Evolutionary conservation across 2,113 vertebrate genomes (phyloP).

Genomic region (Pterophyllum scalare): DNA sequence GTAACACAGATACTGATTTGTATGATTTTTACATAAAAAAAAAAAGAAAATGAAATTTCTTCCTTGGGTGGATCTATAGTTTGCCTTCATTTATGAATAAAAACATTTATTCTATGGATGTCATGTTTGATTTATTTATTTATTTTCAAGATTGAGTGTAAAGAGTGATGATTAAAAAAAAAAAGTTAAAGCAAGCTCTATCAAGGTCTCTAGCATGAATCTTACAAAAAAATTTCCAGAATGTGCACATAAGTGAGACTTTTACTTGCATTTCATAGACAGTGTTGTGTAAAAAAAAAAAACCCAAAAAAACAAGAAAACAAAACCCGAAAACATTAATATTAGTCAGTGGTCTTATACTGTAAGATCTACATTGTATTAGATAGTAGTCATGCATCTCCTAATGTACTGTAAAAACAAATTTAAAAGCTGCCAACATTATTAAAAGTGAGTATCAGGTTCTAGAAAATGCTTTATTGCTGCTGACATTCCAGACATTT

Average conservation of each 20-base stretch:
- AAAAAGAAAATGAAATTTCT: conserved; percentile 44
- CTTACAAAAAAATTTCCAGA: conserved; percentile 39
- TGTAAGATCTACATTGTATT: conserved; percentile 1
- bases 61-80: conserved; percentile 63
- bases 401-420: neutral
- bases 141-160: neutral
- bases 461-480: conserved; percentile 21
- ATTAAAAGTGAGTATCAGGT: conserved; percentile 12
- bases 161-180: conserved; percentile 16
- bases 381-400: neutral
- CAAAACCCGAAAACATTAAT: neutral
- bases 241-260: conserved; percentile 4
- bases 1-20: conserved; percentile 76
- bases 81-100: conserved; percentile 80
- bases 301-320: too few species aligned
- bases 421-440: conserved; percentile 42
- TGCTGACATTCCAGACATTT: neutral
- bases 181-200: conserved; percentile 22
- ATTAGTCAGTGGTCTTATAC: neutral
- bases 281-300: conserved; percentile 22
- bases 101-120: conserved; percentile 63
- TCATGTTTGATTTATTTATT: neutral
- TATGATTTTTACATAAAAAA: conserved; percentile 75
- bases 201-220: neutral
- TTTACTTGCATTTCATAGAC: conserved; percentile 27